These are phyloP conservation scores for Triplophysa tibetana DNA, from an alignment of 2,113 vertebrate genomes.

Conservation along the genomic window DNA sequence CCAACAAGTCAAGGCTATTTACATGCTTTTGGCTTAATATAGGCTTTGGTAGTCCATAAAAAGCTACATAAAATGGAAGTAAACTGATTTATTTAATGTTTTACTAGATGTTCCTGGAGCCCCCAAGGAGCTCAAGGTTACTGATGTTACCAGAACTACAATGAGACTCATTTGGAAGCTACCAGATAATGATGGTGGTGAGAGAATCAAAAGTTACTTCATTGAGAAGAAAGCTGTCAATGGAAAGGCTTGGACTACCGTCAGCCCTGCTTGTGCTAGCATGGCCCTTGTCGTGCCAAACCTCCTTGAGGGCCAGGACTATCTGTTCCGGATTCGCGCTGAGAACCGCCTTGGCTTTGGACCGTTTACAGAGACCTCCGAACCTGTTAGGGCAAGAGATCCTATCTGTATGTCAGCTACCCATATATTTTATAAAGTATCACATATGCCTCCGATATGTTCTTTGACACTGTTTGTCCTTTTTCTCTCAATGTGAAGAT, in stretches of 20 bases:
- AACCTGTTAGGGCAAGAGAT: constrained; percentile 88
- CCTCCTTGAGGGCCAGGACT: constrained; percentile 90
- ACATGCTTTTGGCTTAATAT: too few relatives aligned
- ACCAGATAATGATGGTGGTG: constrained; percentile 94
- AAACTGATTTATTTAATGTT: neutral
- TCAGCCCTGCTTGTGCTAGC: constrained; percentile 87
- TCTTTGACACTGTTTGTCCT: neutral
- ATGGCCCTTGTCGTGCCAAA: constrained; percentile 90
- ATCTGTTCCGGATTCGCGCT: constrained; percentile 92
- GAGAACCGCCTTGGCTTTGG: constrained; percentile 94
- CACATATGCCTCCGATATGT: neutral
- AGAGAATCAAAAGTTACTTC: constrained; percentile 95
- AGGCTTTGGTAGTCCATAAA: too few relatives aligned
- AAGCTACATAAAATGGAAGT: too few relatives aligned
- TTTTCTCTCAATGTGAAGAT: constrained; percentile 70
- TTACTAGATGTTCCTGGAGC: constrained; percentile 89
- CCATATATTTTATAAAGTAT: neutral
- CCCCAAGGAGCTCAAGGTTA: constrained; percentile 92
- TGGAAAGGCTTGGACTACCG: constrained; percentile 94
- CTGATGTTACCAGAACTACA: constrained; percentile 87
- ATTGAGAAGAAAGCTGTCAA: constrained; percentile 91
- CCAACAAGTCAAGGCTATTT: too few relatives aligned
- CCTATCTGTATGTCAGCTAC: constrained; percentile 86
- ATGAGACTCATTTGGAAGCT: constrained; percentile 96
- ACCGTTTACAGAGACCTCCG: constrained; percentile 84